A percentile compares a stretch with the other conserved stretches of the same genome.
phyloP scores from a whole-genome alignment of 2,888 invertebrate genomes.

The Lepidocyrtinus sp. region DNA sequence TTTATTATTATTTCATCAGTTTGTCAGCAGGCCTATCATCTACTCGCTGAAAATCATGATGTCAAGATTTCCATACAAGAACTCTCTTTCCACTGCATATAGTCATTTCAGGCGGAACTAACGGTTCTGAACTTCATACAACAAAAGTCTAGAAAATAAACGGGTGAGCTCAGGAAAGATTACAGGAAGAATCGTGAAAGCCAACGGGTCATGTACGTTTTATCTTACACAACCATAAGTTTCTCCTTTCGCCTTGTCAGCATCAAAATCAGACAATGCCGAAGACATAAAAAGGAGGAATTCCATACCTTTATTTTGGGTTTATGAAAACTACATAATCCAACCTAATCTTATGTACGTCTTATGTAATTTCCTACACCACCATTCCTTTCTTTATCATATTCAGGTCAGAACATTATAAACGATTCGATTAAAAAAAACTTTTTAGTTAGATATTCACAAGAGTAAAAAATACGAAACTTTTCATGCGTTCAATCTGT shows the following conservation, averaged over 20 bases:
- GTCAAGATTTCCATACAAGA: constrained; percentile 1
- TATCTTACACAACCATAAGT: neutral
- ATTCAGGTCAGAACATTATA: too few species aligned
- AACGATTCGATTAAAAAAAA: neutral
- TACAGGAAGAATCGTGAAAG: neutral
- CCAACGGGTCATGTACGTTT: neutral
- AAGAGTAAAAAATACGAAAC: too few species aligned
- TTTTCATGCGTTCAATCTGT: neutral
- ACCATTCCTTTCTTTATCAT: neutral
- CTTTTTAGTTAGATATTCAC: too few species aligned
- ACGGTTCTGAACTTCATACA: neutral
- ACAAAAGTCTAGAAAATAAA: neutral
- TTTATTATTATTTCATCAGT: constrained; percentile 7
- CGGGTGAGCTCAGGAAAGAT: neutral
- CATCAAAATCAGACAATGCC: neutral
- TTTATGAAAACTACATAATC: constrained; percentile 12
- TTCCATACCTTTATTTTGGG: neutral
- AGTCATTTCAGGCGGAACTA: neutral
- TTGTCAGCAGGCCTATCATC: constrained; percentile 1
- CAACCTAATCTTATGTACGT: neutral
- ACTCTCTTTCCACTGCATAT: too few species aligned
- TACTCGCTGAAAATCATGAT: neutral
- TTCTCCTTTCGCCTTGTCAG: neutral
- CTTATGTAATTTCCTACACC: neutral
- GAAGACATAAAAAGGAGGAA: neutral